A percentile compares a stretch with the other conserved stretches of the same genome.
Conservation (phyloP, 1,140 invertebrate species). For the Drosophila obscura region DNA sequence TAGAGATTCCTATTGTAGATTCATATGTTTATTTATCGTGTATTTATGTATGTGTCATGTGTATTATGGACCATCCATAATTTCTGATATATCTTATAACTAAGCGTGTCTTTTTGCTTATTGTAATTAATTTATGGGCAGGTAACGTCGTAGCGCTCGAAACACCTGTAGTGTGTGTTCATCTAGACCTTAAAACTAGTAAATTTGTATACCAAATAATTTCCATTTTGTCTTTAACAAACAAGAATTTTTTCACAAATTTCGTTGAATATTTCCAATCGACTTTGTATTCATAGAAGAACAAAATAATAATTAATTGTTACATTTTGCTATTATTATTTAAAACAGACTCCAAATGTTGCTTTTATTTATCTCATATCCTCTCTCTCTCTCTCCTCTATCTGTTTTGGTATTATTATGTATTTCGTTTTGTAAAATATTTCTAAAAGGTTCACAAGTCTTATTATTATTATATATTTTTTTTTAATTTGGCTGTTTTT, state of each 20-base stretch:
- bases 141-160: conserved; percentile 56
- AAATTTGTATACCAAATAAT: neutral
- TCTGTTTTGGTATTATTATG: neutral
- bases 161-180: conserved; percentile 7
- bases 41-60: neutral
- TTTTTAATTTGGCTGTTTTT: conserved; percentile 6
- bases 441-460: conserved; percentile 29
- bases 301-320: conserved; percentile 4
- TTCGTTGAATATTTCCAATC: too few species aligned
- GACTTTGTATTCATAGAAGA: neutral
- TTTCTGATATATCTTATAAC: neutral
- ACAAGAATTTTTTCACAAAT: too few species aligned
- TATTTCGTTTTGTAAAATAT: conserved; percentile 40
- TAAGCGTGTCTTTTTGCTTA: neutral
- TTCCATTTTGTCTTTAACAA: neutral
- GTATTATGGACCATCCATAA: neutral
- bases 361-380: too few species aligned
- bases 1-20: neutral
- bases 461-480: neutral
- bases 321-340: conserved; percentile 9
- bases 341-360: conserved; percentile 45
- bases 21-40: neutral
- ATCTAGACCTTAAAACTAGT: neutral
- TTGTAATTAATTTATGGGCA: conserved; percentile 32
- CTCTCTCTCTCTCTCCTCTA: too few species aligned